phyloP scores from a whole-genome alignment of 2,888 invertebrate species.

The Molanna angustata region DNA sequence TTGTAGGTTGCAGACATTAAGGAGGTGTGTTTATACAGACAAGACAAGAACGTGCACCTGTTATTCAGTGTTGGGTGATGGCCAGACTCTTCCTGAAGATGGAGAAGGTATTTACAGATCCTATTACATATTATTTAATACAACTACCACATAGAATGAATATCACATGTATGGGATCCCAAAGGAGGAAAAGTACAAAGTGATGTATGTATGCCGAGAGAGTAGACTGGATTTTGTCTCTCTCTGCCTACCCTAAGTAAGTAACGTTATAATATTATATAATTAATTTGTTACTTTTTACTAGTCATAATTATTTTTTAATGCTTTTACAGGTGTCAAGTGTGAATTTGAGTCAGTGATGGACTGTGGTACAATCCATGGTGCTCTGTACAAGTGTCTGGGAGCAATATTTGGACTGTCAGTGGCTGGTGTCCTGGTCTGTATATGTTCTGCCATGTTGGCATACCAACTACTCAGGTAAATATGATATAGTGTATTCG shows the following conservation, averaged over 20 bases:
- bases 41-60: conserved; percentile 77
- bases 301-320: no score
- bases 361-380: conserved; percentile 88
- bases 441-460: conserved; percentile 90
- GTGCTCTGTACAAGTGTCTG: conserved; percentile 82
- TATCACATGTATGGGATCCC: no score
- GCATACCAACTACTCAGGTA: conserved; percentile 83
- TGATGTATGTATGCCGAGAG: no score
- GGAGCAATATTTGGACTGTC: conserved; percentile 89
- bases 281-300: no score
- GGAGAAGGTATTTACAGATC: conserved; percentile 42
- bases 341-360: conserved; percentile 84
- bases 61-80: conserved; percentile 69
- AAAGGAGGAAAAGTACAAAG: no score
- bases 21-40: conserved; percentile 84
- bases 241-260: no score
- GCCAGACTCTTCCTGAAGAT: conserved; percentile 57
- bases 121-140: no score
- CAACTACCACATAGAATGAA: no score
- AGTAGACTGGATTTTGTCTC: no score
- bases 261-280: no score
- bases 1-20: conserved; percentile 74
- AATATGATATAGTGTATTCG: conserved; percentile 6
- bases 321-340: conserved; percentile 61
- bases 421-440: conserved; percentile 84